Conservation (phyloP, 2,797 vertebrate genomes). For the Parauchenoglanis ngamensis region DNA sequence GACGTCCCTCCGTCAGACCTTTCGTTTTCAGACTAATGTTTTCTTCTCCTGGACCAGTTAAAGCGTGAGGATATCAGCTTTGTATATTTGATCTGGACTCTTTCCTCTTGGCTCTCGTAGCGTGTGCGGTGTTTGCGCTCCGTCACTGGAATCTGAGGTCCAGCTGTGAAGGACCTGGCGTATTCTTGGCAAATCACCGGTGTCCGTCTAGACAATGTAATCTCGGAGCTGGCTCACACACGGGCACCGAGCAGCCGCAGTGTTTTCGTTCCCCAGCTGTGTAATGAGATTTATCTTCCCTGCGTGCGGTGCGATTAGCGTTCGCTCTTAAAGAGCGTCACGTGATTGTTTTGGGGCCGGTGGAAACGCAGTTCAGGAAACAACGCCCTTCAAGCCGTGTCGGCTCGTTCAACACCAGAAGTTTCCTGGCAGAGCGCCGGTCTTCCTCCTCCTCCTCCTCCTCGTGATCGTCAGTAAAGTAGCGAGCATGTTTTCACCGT, state of each 20-base stretch:
- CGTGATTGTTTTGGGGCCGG: neutral
- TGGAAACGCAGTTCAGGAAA: neutral
- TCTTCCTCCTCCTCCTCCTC: neutral
- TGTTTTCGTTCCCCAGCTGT: constrained; percentile 14
- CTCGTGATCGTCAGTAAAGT: neutral
- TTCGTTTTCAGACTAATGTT: neutral
- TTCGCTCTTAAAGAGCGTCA: neutral
- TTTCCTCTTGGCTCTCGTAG: neutral
- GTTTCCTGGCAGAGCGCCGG: no score
- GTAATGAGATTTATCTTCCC: constrained; percentile 17
- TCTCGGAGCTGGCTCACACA: neutral
- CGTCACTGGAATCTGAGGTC: neutral
- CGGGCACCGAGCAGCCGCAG: neutral
- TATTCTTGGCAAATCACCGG: constrained; percentile 2
- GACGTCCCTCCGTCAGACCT: neutral
- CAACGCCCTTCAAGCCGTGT: no score
- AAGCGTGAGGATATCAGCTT: neutral
- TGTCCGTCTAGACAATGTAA: constrained; percentile 7
- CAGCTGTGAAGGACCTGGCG: neutral
- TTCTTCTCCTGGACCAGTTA: neutral
- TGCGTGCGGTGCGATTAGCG: constrained; percentile 24
- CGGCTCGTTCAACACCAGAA: neutral
- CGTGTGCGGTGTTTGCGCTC: neutral
- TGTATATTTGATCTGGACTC: neutral
- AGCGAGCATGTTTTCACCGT: no score